phyloP scores from a whole-genome alignment of 1,140 invertebrate genomes.

The Samia ricini region DNA sequence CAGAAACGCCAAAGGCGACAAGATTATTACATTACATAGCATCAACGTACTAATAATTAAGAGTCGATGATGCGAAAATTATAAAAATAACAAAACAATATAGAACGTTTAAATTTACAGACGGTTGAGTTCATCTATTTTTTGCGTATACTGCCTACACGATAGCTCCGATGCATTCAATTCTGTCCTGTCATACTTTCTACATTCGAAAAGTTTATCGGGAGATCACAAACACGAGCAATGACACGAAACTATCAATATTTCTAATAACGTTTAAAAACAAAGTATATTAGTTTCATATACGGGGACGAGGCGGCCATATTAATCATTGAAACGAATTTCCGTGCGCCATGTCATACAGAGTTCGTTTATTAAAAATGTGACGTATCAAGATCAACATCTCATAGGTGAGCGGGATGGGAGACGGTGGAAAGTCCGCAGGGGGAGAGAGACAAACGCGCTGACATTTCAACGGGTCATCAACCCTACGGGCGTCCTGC shows the following conservation, averaged over 20 bases:
- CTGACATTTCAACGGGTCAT: conserved; percentile 75
- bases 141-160: conserved; percentile 50
- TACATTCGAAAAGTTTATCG: conserved; percentile 69
- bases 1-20: conserved; percentile 61
- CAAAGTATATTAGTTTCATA: conserved; percentile 71
- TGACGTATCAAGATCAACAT: conserved; percentile 78
- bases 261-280: conserved; percentile 76
- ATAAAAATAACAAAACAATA: conserved; percentile 4
- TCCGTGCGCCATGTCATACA: conserved; percentile 74
- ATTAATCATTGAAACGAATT: conserved; percentile 77
- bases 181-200: conserved; percentile 64
- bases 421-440: conserved; percentile 28
- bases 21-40: conserved; percentile 63
- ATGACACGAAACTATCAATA: conserved; percentile 77
- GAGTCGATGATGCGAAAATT: conserved; percentile 41
- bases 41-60: conserved; percentile 53
- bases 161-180: conserved; percentile 50
- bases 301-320: conserved; percentile 61
- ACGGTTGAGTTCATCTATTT: conserved; percentile 7
- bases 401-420: conserved; percentile 53
- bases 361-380: conserved; percentile 77
- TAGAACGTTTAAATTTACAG: conserved; percentile 1
- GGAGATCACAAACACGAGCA: conserved; percentile 66
- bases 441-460: conserved; percentile 56
- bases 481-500: conserved; percentile 72